These are phyloP conservation scores for Rhabdophis nuchalis DNA, from an alignment of 2,797 vertebrate genomes.

Conservation along the genomic window DNA sequence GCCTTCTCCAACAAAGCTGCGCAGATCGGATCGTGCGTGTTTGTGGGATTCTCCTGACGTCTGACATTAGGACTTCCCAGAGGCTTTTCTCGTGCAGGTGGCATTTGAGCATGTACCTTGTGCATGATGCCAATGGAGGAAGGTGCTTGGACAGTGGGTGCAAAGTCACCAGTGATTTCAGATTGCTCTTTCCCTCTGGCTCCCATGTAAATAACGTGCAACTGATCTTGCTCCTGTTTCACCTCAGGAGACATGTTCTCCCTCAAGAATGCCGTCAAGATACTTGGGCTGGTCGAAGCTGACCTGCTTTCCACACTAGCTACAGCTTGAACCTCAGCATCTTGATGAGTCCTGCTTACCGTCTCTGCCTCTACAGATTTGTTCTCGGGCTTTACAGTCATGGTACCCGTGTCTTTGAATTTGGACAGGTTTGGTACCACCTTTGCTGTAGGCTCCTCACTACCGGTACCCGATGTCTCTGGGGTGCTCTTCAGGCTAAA, in stretches of 20 bases:
- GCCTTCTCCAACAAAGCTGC: conserved; percentile 9
- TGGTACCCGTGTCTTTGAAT: conserved; percentile 86
- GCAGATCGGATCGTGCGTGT: background rate
- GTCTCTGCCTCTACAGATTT: conserved; percentile 32
- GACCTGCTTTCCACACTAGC: conserved; percentile 79
- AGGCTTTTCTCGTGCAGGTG: conserved; percentile 24
- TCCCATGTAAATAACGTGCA: conserved; percentile 72
- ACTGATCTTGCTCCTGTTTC: conserved; percentile 72
- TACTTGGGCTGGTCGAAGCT: conserved; percentile 88
- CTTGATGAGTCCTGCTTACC: conserved; percentile 66
- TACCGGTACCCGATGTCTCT: background rate
- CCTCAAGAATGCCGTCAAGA: conserved; percentile 71
- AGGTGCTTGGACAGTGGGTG: background rate
- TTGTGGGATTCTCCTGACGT: background rate
- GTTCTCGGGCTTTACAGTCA: conserved; percentile 76
- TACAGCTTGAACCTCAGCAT: conserved; percentile 91
- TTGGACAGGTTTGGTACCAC: conserved; percentile 46
- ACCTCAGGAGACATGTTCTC: conserved; percentile 54
- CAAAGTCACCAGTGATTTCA: conserved; percentile 33
- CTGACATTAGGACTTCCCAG: conserved; percentile 50
- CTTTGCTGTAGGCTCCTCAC: accelerated
- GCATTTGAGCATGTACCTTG: conserved; percentile 34
- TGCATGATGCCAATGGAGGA: conserved; percentile 27
- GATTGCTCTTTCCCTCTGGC: conserved; percentile 25
- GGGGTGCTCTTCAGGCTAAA: background rate